Base-by-base conservation (phyloP, 2,797 vertebrate species). In the Coracias cyanogaster region DNA sequence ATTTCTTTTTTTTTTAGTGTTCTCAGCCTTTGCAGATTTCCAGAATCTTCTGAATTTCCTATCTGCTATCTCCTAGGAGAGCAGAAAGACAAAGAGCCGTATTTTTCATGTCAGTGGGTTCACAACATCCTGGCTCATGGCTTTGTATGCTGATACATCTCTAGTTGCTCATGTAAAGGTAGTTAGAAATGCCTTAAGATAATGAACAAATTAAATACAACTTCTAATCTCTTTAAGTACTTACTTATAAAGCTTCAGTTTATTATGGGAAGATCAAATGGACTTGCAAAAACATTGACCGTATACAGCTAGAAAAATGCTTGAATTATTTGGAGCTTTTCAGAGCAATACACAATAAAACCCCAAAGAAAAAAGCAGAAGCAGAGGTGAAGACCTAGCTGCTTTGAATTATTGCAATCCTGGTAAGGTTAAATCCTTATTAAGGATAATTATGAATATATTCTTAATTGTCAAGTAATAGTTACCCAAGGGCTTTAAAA, bases 191-290 rank as follows among this genome's bases (percentile, higher is more conserved):
- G 65, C 24, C 21, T 78, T 81, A 90, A 84, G 21, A 41, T 12
- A 74, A 9, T 58, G 51, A 78, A 62, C 16, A 85, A 81, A 88
- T 82, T 21, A 76, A 79, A 64, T 49, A n/a, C 67, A 55, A 15
- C 85, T 84, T 45, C 18, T 72, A 26, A 41, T 76, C 31, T 76
- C 31, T 84, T 84, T 10, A 57, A 65, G 37, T 64, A 21, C 21
- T 69, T 92, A 21, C 18, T 89, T 92, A 29, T 82, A 79, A 86
- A 94, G 29, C 21, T 90, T 88, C 57, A 41, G 13, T 86, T 88
- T 76, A 37, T 92, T 83, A 66, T 22, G 39, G 61, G 45, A 88
- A 33, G 28, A 48, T 58, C 24, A 73, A 76, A 39, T 55, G 12
- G 26, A 91, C 22, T 52, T 83, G 16, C 55, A 91, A 64, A 83